phyloP scores from a whole-genome alignment of 1,140 invertebrate genomes.

The Drosophila suzukii region DNA sequence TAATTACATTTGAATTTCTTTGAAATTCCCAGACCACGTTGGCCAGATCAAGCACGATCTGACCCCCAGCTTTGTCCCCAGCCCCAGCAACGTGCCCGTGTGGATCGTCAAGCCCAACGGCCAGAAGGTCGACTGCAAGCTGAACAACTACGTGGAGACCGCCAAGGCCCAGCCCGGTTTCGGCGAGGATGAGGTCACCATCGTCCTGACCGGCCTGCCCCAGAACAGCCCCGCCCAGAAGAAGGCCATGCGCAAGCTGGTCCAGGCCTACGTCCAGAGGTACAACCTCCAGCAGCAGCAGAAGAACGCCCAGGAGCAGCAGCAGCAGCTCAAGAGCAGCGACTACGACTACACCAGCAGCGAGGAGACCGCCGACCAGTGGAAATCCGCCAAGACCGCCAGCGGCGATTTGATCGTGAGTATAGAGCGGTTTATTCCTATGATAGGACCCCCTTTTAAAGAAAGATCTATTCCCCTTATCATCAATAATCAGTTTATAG shows the following conservation, averaged over 20 bases:
- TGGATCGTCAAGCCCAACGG: slow-evolving; percentile 72
- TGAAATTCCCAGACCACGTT: slow-evolving; percentile 57
- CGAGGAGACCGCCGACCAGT: slow-evolving; percentile 64
- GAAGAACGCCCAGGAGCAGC: slow-evolving; percentile 55
- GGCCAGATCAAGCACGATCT: slow-evolving; percentile 64
- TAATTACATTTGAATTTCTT: neutral
- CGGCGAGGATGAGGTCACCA: slow-evolving; percentile 76
- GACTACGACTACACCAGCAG: slow-evolving; percentile 67
- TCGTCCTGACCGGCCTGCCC: slow-evolving; percentile 76
- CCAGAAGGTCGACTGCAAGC: slow-evolving; percentile 59
- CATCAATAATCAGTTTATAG: too few species aligned
- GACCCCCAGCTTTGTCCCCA: slow-evolving; percentile 75
- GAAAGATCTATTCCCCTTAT: too few species aligned
- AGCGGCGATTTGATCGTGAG: slow-evolving; percentile 73
- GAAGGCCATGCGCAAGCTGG: slow-evolving; percentile 65
- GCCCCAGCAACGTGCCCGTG: slow-evolving; percentile 73
- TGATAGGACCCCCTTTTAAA: too few species aligned
- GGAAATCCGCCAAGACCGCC: slow-evolving; percentile 59
- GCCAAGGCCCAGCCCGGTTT: slow-evolving; percentile 55
- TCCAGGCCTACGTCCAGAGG: slow-evolving; percentile 67
- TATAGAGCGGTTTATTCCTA: neutral
- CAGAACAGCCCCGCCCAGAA: slow-evolving; percentile 45
- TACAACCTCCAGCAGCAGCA: slow-evolving; percentile 72
- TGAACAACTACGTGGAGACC: slow-evolving; percentile 72
- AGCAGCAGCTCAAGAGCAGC: slow-evolving; percentile 42